Percentiles rank a stretch among this genome's conserved stretches.
phyloP scores from a whole-genome alignment of 2,797 vertebrate species.

The Cuculus canorus region DNA sequence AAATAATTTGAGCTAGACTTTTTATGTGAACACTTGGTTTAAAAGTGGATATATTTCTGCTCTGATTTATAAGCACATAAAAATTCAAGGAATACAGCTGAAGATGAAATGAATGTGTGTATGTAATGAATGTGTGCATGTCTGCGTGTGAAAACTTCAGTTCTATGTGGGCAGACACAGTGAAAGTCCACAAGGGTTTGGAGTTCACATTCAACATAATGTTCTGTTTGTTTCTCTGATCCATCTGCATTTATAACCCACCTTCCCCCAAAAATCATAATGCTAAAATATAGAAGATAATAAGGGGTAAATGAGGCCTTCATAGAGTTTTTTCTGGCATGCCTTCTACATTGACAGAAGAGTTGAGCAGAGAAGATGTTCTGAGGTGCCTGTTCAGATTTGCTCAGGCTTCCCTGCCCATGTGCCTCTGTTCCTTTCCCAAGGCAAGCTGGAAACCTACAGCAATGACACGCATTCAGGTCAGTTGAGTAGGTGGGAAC shows the following conservation, averaged over 20 bases:
- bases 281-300: not conserved
- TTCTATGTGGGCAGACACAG: not conserved
- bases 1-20: not conserved
- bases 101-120: not conserved
- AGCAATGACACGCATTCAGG: not conserved
- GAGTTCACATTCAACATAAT: not conserved
- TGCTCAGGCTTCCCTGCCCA: not conserved
- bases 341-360: not conserved
- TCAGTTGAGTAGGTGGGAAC: not conserved
- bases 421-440: not conserved
- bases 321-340: not conserved
- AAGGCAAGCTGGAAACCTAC: not conserved
- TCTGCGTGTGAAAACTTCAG: not conserved
- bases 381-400: not conserved
- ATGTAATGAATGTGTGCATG: not conserved
- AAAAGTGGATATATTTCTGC: not conserved
- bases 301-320: not conserved
- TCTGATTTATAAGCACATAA: conserved; percentile 28
- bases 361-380: not conserved
- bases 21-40: not conserved
- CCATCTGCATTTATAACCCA: not conserved
- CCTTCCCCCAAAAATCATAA: not conserved
- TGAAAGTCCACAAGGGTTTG: not conserved
- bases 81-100: not conserved
- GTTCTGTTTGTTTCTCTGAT: not conserved